phyloP scores from a whole-genome alignment of 2,888 invertebrate genomes.

The Chrysotoxum bicinctum region DNA sequence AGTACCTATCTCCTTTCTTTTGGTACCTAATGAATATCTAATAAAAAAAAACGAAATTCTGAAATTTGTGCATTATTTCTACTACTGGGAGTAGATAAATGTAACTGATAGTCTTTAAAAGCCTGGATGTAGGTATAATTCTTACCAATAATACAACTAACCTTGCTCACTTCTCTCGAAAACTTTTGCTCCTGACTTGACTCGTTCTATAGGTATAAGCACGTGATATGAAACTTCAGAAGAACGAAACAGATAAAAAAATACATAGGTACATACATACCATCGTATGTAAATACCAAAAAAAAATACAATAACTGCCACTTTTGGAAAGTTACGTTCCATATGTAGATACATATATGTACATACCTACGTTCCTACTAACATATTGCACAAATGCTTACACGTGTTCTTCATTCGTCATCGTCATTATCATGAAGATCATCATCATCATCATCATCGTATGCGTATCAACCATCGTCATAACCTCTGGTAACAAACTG shows the following conservation, averaged over 20 bases:
- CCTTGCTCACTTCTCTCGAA: not conserved
- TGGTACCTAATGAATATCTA: too few species aligned
- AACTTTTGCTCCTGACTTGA: not conserved
- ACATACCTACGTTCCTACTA: not conserved
- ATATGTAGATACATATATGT: too few species aligned
- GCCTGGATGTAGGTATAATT: too few species aligned
- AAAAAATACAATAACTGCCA: not conserved
- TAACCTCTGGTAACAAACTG: conserved; percentile 9
- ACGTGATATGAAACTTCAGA: not conserved
- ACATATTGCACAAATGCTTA: conserved; percentile 11
- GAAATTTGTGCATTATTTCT: too few species aligned
- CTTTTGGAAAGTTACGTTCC: not conserved
- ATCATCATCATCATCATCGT: conserved; percentile 14
- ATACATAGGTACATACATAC: not conserved
- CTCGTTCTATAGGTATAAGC: not conserved
- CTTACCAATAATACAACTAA: too few species aligned
- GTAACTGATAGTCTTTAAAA: too few species aligned
- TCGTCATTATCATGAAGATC: conserved; percentile 24
- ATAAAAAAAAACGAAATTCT: too few species aligned
- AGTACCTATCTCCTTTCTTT: too few species aligned
- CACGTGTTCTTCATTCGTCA: conserved; percentile 44
- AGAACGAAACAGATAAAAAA: not conserved
- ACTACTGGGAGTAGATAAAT: too few species aligned
- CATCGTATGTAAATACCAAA: not conserved
- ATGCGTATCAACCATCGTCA: not conserved